These are phyloP conservation scores for Diachrysia chrysitis DNA, from an alignment of 2,888 invertebrate species.

Conservation along the genomic window DNA sequence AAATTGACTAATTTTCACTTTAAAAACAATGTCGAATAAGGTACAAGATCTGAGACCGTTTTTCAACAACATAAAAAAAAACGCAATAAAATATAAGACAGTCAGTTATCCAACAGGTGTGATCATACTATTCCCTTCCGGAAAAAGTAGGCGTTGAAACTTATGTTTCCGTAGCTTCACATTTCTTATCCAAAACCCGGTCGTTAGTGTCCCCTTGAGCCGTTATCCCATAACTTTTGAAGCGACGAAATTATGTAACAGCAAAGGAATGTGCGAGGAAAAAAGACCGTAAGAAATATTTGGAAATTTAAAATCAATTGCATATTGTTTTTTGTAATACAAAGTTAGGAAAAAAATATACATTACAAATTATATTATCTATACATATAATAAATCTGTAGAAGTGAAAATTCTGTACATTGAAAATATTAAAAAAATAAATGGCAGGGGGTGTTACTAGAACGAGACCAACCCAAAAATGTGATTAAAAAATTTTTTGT, in stretches of 20 bases:
- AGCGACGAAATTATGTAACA: conserved; percentile 50
- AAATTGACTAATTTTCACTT: no score
- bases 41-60: no score
- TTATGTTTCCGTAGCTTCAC: conserved; percentile 36
- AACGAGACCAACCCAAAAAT: no score
- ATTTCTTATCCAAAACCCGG: conserved; percentile 49
- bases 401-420: no score
- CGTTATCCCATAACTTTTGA: conserved; percentile 48
- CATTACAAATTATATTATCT: no score
- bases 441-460: no score
- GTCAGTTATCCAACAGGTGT: conserved; percentile 45
- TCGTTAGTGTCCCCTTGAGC: conserved; percentile 46
- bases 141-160: conserved; percentile 33
- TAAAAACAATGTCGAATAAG: no score
- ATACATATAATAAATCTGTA: no score
- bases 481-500: no score
- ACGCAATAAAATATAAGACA: conserved; percentile 25
- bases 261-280: conserved; percentile 26
- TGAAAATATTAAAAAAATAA: no score
- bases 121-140: conserved; percentile 20
- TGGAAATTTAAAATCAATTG: conserved; percentile 52
- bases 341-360: conserved; percentile 18
- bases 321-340: conserved; percentile 53
- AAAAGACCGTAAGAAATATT: conserved; percentile 32
- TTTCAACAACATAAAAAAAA: neutral